Conservation (phyloP, 2,888 invertebrate species). For the Gonocerus acuteangulatus region DNA sequence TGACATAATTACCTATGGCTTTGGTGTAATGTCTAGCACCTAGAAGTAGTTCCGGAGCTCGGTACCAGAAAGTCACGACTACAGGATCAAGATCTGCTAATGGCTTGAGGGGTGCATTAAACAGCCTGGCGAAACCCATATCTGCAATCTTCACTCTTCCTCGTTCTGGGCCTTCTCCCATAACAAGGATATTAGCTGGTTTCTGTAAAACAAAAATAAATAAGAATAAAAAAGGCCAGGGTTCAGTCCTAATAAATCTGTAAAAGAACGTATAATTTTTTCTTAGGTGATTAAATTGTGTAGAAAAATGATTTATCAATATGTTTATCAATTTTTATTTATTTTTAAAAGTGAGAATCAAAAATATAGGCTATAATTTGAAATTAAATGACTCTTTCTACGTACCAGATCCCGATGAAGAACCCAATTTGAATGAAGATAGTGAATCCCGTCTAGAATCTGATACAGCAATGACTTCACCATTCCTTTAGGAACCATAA, state of each 20-base stretch:
- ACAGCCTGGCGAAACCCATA: conserved; percentile 97
- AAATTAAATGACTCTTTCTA: conserved; percentile 23
- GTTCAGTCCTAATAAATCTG: no score
- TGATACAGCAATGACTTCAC: conserved; percentile 96
- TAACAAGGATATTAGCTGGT: conserved; percentile 97
- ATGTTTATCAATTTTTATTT: no score
- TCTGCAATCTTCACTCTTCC: conserved; percentile 97
- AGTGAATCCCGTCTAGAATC: conserved; percentile 97
- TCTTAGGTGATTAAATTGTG: no score
- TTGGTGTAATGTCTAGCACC: conserved; percentile 97
- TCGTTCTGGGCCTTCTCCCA: conserved; percentile 96
- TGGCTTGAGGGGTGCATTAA: conserved; percentile 95
- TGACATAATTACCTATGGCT: conserved; percentile 91
- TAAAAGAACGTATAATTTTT: no score
- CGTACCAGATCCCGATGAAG: conserved; percentile 89
- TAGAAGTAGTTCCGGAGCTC: conserved; percentile 89
- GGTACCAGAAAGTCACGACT: conserved; percentile 99
- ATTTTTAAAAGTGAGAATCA: no score
- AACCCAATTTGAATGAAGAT: conserved; percentile 98
- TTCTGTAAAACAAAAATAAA: conserved; percentile 57
- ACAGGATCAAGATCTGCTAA: conserved; percentile 97
- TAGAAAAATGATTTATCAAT: no score
- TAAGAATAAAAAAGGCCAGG: no score
- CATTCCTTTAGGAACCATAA: conserved; percentile 94
- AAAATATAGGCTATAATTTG: no score